Evolutionary conservation across 2,888 invertebrate genomes (phyloP).

Genomic region (Ptycholaimellus sp.): DNA sequence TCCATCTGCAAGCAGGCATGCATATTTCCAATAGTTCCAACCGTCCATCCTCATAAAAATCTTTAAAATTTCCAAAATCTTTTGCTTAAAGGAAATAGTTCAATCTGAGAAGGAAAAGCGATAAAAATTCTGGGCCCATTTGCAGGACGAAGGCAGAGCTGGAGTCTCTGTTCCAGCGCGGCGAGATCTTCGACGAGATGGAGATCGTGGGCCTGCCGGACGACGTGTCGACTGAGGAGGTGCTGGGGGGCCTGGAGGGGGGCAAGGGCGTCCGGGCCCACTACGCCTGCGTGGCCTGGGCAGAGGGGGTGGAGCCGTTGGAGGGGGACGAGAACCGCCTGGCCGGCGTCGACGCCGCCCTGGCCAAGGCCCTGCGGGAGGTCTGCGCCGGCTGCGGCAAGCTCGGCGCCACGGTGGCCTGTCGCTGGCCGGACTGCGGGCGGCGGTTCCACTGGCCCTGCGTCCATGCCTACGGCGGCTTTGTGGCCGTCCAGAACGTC

Average conservation of each 20-base stretch:
- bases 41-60: too few species aligned
- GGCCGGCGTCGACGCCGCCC: conserved; percentile 1
- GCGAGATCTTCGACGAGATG: conserved; percentile 2
- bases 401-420: conserved; percentile 13
- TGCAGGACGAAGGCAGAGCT: conserved; percentile 1
- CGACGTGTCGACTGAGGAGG: background rate
- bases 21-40: too few species aligned
- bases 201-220: conserved; percentile 4
- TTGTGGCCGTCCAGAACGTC: conserved; percentile 49
- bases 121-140: background rate
- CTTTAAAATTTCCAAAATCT: too few species aligned
- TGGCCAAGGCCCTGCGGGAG: background rate
- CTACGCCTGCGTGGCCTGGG: conserved; percentile 65
- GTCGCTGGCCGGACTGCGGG: background rate
- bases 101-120: too few species aligned
- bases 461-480: conserved; percentile 70
- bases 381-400: conserved; percentile 3
- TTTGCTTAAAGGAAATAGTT: too few species aligned
- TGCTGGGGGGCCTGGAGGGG: conserved; percentile 1
- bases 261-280: conserved; percentile 51
- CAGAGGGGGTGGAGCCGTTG: conserved; percentile 42
- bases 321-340: conserved; percentile 19
- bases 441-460: conserved; percentile 62
- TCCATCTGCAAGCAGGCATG: too few species aligned
- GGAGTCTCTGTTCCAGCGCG: background rate